Conservation (phyloP, 2,888 invertebrate genomes). For the Deroplatys truncata region DNA sequence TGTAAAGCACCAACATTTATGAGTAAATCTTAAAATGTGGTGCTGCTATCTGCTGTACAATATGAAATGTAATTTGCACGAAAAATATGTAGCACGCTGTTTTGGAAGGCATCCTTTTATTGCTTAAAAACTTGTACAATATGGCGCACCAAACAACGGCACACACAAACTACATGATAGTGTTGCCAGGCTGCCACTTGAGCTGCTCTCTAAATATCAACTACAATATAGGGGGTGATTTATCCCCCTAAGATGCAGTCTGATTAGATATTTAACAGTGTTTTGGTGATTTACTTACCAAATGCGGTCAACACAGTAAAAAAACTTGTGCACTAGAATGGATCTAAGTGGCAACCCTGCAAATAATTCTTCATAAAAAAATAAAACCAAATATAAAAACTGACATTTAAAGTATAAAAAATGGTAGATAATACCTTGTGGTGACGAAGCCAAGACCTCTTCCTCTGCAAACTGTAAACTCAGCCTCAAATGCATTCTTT, state of each 20-base stretch:
- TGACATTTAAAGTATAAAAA: conserved; percentile 33
- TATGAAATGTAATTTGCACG: not conserved
- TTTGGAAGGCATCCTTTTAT: conserved; percentile 1
- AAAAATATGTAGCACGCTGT: not conserved
- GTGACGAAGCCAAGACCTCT: conserved; percentile 26
- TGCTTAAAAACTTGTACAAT: conserved; percentile 11
- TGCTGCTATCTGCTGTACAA: not conserved
- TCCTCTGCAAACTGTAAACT: conserved; percentile 33
- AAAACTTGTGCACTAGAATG: conserved; percentile 19
- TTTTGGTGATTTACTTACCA: conserved; percentile 17
- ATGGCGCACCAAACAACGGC: conserved; percentile 25
- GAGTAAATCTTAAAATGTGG: not conserved
- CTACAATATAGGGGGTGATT: not conserved
- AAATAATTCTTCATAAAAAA: conserved; percentile 26
- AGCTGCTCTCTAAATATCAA: conserved; percentile 18
- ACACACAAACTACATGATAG: conserved; percentile 27
- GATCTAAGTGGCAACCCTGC: conserved; percentile 31
- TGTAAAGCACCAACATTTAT: not conserved
- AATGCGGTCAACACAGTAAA: conserved; percentile 16
- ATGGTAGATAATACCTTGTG: conserved; percentile 33
- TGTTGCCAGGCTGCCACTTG: conserved; percentile 31
- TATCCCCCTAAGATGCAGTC: conserved; percentile 4
- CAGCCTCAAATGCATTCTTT: conserved; percentile 34
- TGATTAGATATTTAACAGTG: not conserved
- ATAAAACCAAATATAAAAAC: conserved; percentile 26